phyloP scores from a whole-genome alignment of 2,113 vertebrate genomes.

The Dicrurus megarhynchus region DNA sequence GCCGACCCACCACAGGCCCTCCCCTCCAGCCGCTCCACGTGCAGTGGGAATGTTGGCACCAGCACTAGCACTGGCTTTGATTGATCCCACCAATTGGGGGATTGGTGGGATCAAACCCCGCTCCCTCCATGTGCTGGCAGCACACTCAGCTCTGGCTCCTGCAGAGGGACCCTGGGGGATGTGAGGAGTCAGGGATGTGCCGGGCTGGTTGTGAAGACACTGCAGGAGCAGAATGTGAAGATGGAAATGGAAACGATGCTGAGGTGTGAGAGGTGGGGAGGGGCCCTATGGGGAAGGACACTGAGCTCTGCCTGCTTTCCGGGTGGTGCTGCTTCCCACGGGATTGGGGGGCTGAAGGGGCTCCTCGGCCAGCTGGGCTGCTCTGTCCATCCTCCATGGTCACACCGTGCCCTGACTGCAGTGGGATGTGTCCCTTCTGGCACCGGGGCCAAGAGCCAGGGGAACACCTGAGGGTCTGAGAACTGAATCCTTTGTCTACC shows the following conservation, averaged over 20 bases:
- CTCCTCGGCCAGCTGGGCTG: not conserved
- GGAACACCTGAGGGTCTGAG: not conserved
- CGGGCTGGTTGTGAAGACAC: not conserved
- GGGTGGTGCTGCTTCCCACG: rapidly evolving
- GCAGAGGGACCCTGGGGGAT: not conserved
- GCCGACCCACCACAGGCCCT: not conserved
- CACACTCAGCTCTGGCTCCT: not conserved
- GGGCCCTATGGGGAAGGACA: not conserved
- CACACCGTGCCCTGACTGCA: not conserved
- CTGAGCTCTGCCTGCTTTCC: not conserved
- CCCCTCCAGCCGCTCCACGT: rapidly evolving
- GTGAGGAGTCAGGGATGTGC: not conserved
- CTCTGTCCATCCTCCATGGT: not conserved
- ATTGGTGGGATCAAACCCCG: rapidly evolving
- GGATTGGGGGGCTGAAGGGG: too few species aligned
- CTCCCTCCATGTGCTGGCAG: not conserved
- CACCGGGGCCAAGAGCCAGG: not conserved
- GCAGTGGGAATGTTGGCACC: not conserved
- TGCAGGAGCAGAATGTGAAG: not conserved
- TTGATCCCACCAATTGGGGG: rapidly evolving
- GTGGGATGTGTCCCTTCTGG: not conserved
- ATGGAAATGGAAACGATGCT: not conserved
- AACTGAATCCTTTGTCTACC: not conserved
- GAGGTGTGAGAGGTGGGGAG: not conserved
- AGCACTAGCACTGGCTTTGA: not conserved